A percentile compares a stretch with the other conserved stretches of the same genome.
Evolutionary conservation across 2,113 vertebrate species (phyloP).

Genomic region (Sterna hirundo): DNA sequence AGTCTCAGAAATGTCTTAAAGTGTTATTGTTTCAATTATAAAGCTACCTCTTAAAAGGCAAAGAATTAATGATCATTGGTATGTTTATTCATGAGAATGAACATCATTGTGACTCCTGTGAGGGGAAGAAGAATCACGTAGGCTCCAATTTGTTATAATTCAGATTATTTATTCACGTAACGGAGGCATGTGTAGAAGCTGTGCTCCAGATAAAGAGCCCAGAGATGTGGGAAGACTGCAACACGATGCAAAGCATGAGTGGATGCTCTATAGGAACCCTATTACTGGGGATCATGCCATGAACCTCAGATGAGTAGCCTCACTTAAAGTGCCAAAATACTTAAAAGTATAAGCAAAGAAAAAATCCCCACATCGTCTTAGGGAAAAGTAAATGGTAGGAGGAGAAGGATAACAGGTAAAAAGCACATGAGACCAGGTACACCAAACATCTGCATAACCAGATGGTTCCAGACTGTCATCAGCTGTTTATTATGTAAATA

Average conservation of each 20-base stretch:
- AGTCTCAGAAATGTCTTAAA: not conserved
- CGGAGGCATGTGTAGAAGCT: not conserved
- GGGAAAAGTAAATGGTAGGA: not conserved
- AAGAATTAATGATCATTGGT: not conserved
- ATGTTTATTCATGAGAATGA: not conserved
- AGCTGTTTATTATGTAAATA: not conserved
- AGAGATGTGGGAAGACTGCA: not conserved
- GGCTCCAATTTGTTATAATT: not conserved
- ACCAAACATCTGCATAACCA: not conserved
- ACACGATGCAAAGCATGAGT: not conserved
- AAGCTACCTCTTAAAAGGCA: not conserved
- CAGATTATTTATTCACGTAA: not conserved
- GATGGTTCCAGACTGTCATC: not conserved
- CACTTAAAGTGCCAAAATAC: not conserved
- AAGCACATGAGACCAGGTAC: not conserved
- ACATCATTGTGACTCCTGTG: not conserved
- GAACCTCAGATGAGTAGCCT: not conserved
- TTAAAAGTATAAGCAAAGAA: not conserved
- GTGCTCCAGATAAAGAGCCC: not conserved
- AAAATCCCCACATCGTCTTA: not conserved
- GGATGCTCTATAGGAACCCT: not conserved
- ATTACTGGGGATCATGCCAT: not conserved
- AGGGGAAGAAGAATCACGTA: not conserved
- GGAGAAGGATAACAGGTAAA: not conserved
- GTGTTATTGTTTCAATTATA: not conserved